A percentile compares a stretch with the other conserved stretches of the same genome.
Conservation (phyloP, 2,888 invertebrate species). For the Psococerastis gibbosa region DNA sequence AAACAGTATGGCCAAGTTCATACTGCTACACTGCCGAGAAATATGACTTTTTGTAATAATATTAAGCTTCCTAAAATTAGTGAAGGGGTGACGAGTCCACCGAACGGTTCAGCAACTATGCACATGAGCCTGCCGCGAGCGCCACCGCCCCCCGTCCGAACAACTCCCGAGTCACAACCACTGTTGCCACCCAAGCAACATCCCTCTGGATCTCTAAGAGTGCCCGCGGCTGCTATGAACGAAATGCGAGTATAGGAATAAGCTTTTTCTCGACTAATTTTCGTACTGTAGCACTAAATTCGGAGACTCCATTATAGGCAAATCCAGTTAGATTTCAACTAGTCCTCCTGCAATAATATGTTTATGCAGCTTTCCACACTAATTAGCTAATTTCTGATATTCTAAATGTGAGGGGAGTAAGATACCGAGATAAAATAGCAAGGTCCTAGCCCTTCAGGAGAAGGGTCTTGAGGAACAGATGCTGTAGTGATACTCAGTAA, state of each 20-base stretch:
- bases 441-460: too few species aligned
- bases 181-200: slow-evolving; percentile 17
- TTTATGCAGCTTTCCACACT: too few species aligned
- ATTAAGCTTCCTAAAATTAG: slow-evolving; percentile 3
- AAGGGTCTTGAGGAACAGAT: too few species aligned
- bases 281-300: too few species aligned
- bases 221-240: slow-evolving; percentile 68
- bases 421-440: too few species aligned
- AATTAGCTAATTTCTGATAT: too few species aligned
- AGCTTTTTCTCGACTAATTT: too few species aligned
- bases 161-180: slow-evolving; percentile 19
- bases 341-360: too few species aligned
- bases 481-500: too few species aligned
- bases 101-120: slow-evolving; percentile 19
- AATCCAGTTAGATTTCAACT: too few species aligned
- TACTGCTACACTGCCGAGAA: slow-evolving; percentile 15
- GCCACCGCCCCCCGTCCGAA: slow-evolving; percentile 23
- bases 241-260: slow-evolving; percentile 82
- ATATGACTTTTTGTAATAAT: slow-evolving; percentile 12
- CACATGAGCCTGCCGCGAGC: slow-evolving; percentile 31
- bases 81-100: slow-evolving; percentile 14
- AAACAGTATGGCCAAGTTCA: slow-evolving; percentile 15
- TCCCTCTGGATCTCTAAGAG: slow-evolving; percentile 34
- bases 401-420: too few species aligned
- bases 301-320: too few species aligned